Base-by-base conservation (phyloP, 2,888 invertebrate genomes). In the Drosophila trichaetosa region DNA sequence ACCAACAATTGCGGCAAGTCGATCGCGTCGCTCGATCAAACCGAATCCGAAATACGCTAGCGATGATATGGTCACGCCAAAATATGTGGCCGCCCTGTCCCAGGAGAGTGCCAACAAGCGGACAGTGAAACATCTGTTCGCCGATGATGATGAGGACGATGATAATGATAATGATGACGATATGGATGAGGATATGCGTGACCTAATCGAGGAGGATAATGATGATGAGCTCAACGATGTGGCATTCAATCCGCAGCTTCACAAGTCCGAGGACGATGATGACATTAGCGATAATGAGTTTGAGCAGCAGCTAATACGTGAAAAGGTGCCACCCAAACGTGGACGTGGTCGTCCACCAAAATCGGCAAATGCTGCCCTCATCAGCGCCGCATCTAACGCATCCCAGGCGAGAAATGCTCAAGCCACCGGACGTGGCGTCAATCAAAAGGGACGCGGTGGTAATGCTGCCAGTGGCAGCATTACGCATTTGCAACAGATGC, bases 1-100 rank as follows among this genome's bases (percentile, higher is more conserved):
- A 31, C 89, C 90, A 10, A 92, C 92, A 27, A 90, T 92, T 72
- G 93, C 92, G 1, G 91, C 92, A 1, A 92, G 91, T 31, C 87
- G 93, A 18, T 90, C 93, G 2, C 83, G 92, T 59, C 91, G 93
- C 40, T 93, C 93, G 13, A 93, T 93, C 21, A 93, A 93, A 72
- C 93, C 93, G 48, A 93, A 93, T 90, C 93, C 93, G 0, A 93
- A 92, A 74, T 93, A 93, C 71, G 81, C 90, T 10, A 93, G 93
- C 78, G 92, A 92, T 4, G 92, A 93, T 67, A 79, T 93, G 53
- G 90, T 93, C 0, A 91, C 92, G n/a, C 90, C 92, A 7, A 90
- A 89, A 38, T 91, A 91, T 52, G 78, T 89, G 4, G 79, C 79
- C 11, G 49, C 80, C 0, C 29, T 86, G n/a, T 52, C 57, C 5